Base-by-base conservation (phyloP, 2,888 invertebrate species). In the Ditylenchus weischeri region DNA sequence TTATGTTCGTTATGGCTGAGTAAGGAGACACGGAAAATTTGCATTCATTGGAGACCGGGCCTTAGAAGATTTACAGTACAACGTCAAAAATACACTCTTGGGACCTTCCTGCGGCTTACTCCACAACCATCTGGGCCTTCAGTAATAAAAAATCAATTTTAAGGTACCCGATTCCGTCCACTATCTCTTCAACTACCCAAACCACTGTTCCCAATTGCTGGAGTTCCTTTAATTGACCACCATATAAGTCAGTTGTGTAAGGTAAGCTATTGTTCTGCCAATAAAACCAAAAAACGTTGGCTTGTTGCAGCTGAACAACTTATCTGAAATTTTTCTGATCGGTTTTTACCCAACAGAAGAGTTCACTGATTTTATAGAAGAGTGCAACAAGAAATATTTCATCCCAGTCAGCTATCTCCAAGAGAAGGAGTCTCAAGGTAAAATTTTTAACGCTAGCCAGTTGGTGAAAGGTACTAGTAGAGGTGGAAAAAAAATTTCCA, bases 171-270 rank as follows among this genome's bases (percentile, higher is more conserved):
- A 65, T 98, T 98, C 85, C 89, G 98, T 0, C 98, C 98, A 0
- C 86, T 98, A 4, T 95, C 95, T 0, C 86, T 98, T 69, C 95
- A 96, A 83, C 89, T 91, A n/a, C 95, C 98, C 0, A 98, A 98
- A 84, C 96, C 96, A 0, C 84, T 98, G 19, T 98, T 98, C 84
- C 95, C 95, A 0, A 90, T 98, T 18, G 98, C 94, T 62, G 98
- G 98, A 0, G 86, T 92, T 51, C 95, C 96, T 0, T 88, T 96
- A 71, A 91, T 98, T 69, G 93, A 96, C 83, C 96, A 98, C 83
- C 93, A 95, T 82, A 93, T 98, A 63, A 93, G 94, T 84, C 93
- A 95, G 59, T 93, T 94, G 81, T 80, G 83, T 59, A 76, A 80
- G 74, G 80, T 80, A 60, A 18, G 43, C 29, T 29, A 35, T 7